phyloP scores from a whole-genome alignment of 2,113 vertebrate species.

The Oreamnos americanus region DNA sequence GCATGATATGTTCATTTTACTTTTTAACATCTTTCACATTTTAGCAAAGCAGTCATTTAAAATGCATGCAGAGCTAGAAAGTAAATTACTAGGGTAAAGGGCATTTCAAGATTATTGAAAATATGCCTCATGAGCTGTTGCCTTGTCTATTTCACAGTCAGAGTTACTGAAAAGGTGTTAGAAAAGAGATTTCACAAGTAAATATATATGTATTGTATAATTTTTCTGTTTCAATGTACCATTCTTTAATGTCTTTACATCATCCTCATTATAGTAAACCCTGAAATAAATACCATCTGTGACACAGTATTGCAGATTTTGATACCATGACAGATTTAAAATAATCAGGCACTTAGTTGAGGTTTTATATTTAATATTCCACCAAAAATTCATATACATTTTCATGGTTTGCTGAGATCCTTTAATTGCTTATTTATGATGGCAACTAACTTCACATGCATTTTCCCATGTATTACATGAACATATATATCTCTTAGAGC shows the following conservation, averaged over 20 bases:
- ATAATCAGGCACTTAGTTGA: background rate
- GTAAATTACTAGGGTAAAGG: constrained; percentile 76
- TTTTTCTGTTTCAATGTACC: background rate
- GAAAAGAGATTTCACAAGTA: constrained; percentile 53
- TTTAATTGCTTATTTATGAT: background rate
- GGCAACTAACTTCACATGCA: background rate
- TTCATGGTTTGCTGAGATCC: background rate
- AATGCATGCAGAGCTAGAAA: constrained; percentile 66
- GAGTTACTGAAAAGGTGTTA: constrained; percentile 56
- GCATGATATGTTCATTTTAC: constrained; percentile 67
- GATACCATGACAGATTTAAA: background rate
- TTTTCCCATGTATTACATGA: background rate
- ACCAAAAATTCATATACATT: background rate
- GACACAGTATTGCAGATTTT: background rate
- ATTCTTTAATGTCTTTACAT: constrained; percentile 2
- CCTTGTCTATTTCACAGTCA: constrained; percentile 62
- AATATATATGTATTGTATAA: background rate
- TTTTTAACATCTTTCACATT: constrained; percentile 77
- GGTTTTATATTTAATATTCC: constrained; percentile 8
- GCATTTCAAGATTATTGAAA: constrained; percentile 77
- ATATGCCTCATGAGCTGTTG: constrained; percentile 48
- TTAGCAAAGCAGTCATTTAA: constrained; percentile 76
- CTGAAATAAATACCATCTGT: constrained; percentile 28
- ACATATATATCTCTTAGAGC: background rate
- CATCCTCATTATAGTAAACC: background rate